Percentiles rank a stretch among this genome's conserved stretches.
Conservation (phyloP, 30 jellyfish, hydroid and myxozoan genomes). For the Sanderia malayensis region DNA sequence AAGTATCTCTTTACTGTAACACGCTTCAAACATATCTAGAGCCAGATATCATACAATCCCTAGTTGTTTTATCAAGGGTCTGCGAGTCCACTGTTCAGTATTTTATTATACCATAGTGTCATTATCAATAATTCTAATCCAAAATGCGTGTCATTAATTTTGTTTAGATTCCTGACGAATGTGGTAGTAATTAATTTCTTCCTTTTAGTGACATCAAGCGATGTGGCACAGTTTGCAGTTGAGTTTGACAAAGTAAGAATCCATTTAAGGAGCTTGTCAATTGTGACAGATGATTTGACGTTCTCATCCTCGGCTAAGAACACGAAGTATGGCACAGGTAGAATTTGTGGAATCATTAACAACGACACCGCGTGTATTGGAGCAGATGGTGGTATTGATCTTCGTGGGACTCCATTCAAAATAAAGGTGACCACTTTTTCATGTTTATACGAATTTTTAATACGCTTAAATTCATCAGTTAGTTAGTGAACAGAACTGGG, state of each 20-base stretch:
- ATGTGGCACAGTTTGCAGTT: not conserved
- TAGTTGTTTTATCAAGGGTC: no score
- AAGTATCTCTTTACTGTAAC: no score
- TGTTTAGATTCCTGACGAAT: no score
- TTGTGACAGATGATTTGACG: constrained; percentile 71
- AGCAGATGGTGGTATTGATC: constrained; percentile 78
- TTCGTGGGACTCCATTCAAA: constrained; percentile 93
- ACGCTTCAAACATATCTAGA: no score
- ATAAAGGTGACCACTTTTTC: constrained; percentile 55
- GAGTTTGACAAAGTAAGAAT: constrained; percentile 58
- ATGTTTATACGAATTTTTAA: not conserved
- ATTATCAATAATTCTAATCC: no score
- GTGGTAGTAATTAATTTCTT: no score
- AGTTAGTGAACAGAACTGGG: no score
- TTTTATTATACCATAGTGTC: no score
- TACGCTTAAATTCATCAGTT: no score
- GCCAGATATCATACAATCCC: no score
- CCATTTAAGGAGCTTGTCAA: constrained; percentile 42
- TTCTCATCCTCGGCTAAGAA: constrained; percentile 45
- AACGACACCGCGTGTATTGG: constrained; percentile 45
- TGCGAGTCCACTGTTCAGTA: no score
- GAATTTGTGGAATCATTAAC: constrained; percentile 51
- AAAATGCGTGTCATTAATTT: no score
- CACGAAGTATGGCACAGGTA: constrained; percentile 72
- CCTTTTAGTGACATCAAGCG: not conserved